These are phyloP conservation scores for Chionodraco myersi DNA, from an alignment of 2,113 vertebrate genomes.

Conservation along the genomic window DNA sequence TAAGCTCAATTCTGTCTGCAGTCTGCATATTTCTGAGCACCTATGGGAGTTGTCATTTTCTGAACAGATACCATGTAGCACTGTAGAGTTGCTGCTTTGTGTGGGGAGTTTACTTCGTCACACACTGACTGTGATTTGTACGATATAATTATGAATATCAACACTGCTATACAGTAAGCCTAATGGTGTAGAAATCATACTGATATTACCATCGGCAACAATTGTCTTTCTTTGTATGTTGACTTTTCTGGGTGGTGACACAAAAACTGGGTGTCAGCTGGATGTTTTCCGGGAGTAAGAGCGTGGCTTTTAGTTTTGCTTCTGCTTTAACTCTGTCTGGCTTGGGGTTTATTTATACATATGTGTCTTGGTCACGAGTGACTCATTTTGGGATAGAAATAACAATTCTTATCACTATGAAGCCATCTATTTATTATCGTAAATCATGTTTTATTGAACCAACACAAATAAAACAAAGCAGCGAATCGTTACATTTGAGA, in stretches of 20 bases:
- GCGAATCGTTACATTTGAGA: not conserved
- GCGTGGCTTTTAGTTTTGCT: constrained; percentile 68
- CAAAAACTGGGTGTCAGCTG: not conserved
- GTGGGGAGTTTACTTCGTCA: not conserved
- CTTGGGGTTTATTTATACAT: constrained; percentile 53
- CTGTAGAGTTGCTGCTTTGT: not conserved
- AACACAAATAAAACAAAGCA: not conserved
- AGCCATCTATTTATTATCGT: not conserved
- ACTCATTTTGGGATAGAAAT: constrained; percentile 3
- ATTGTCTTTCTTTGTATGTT: not conserved
- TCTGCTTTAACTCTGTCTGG: constrained; percentile 75
- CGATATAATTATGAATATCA: not conserved
- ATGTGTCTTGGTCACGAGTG: constrained; percentile 18
- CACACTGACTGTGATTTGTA: not conserved
- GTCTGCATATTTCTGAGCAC: constrained; percentile 7
- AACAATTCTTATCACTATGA: not conserved
- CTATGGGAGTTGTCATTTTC: constrained; percentile 34
- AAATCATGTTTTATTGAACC: not conserved
- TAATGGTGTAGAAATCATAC: not conserved
- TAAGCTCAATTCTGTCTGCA: constrained; percentile 15
- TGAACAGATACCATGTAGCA: constrained; percentile 8
- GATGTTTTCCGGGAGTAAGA: too few species aligned
- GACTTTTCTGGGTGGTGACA: not conserved
- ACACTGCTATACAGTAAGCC: not conserved
- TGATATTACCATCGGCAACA: too few species aligned